Evolutionary conservation across 2,113 vertebrate genomes (phyloP).

Genomic region (Tenebrosternarchus preto): DNA sequence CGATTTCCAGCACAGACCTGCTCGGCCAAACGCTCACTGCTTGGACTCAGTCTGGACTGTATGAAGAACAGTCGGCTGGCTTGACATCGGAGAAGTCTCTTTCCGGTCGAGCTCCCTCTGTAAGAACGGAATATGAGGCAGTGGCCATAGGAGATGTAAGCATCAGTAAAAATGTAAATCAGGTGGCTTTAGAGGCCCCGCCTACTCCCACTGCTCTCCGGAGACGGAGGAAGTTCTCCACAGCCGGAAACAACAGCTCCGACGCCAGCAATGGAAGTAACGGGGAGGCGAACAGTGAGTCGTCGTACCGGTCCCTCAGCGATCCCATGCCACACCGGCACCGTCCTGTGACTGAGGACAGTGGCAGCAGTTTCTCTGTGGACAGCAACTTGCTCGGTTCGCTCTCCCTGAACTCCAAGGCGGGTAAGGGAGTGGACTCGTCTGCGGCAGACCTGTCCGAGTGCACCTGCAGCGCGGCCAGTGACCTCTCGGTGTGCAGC

Average conservation of each 20-base stretch:
- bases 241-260: conserved; percentile 74
- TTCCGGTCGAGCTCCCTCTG: conserved; percentile 34
- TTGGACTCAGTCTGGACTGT: conserved; percentile 79
- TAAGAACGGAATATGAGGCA: conserved; percentile 65
- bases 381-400: conserved; percentile 95
- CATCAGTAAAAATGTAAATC: conserved; percentile 59
- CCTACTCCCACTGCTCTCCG: conserved; percentile 83
- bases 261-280: conserved; percentile 82
- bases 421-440: conserved; percentile 68
- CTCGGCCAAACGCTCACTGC: conserved; percentile 70
- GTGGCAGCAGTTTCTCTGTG: conserved; percentile 82
- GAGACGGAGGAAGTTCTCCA: conserved; percentile 87
- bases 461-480: conserved; percentile 84
- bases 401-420: conserved; percentile 80
- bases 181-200: conserved; percentile 73
- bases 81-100: conserved; percentile 34
- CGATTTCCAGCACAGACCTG: conserved; percentile 71
- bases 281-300: conserved; percentile 67
- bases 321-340: conserved; percentile 94
- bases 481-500: conserved; percentile 89
- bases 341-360: conserved; percentile 78
- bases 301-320: conserved; percentile 88
- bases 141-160: conserved; percentile 49
- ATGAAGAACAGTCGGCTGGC: conserved; percentile 50
- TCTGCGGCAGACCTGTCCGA: conserved; percentile 68